phyloP scores from a whole-genome alignment of 1,140 invertebrate genomes.

The Anagrus nilaparvatae region DNA sequence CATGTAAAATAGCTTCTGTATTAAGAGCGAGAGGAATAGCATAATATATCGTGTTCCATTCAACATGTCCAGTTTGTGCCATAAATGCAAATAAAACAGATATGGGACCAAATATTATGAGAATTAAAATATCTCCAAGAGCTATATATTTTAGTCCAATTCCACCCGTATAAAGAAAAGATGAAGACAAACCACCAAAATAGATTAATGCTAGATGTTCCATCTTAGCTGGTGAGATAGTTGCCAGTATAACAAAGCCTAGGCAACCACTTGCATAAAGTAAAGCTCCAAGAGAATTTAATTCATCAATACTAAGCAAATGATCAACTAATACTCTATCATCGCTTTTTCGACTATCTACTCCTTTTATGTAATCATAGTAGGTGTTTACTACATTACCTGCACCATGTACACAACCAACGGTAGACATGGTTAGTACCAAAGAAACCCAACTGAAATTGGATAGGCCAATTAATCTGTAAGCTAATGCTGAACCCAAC shows the following conservation, averaged over 20 bases:
- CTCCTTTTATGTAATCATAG: slow-evolving; percentile 87
- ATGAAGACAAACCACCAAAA: slow-evolving; percentile 92
- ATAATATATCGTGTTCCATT: slow-evolving; percentile 82
- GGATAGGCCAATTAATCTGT: slow-evolving; percentile 56
- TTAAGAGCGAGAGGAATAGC: slow-evolving; percentile 88
- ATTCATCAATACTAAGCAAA: slow-evolving; percentile 73
- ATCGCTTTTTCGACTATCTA: slow-evolving; percentile 84
- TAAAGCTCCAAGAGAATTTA: slow-evolving; percentile 76
- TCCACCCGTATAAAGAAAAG: slow-evolving; percentile 87
- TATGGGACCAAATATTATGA: slow-evolving; percentile 89
- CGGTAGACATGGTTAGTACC: slow-evolving; percentile 70
- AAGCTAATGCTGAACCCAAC: slow-evolving; percentile 75
- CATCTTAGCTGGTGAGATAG: slow-evolving; percentile 80
- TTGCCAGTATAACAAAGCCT: slow-evolving; percentile 73
- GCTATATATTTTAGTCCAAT: slow-evolving; percentile 90
- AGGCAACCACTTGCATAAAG: slow-evolving; percentile 79
- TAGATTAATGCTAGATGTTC: slow-evolving; percentile 89
- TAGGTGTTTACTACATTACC: slow-evolving; percentile 97
- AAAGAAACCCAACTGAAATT: slow-evolving; percentile 70
- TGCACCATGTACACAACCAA: slow-evolving; percentile 85
- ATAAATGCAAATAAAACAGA: slow-evolving; percentile 91
- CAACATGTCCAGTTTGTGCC: slow-evolving; percentile 76
- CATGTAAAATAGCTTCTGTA: slow-evolving; percentile 89
- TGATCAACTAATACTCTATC: slow-evolving; percentile 88
- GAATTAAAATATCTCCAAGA: slow-evolving; percentile 79